Conservation (phyloP, 1,140 invertebrate genomes). For the Zophobas atratus region DNA sequence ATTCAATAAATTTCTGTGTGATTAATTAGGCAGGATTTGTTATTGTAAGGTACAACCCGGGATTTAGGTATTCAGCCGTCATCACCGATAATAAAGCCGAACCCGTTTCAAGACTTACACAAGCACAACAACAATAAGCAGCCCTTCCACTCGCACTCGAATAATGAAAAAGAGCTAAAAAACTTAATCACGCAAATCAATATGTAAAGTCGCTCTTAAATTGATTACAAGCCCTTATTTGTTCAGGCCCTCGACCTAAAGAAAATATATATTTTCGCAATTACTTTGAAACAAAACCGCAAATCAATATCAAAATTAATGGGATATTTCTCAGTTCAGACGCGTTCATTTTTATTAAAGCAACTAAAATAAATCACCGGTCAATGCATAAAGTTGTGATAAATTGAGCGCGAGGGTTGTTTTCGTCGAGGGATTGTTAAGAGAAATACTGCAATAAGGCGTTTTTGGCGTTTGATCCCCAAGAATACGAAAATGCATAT, state of each 20-base stretch:
- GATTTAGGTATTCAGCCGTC: slow-evolving; percentile 20
- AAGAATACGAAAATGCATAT: no score
- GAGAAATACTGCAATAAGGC: no score
- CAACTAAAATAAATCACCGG: no score
- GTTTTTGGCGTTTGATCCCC: no score
- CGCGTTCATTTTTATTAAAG: not conserved
- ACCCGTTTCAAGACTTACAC: not conserved
- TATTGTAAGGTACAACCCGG: slow-evolving; percentile 3
- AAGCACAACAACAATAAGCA: slow-evolving; percentile 1
- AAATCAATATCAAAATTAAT: slow-evolving; percentile 6
- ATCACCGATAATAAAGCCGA: slow-evolving; percentile 6
- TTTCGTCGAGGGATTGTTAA: no score
- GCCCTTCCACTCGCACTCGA: not conserved
- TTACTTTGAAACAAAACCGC: not conserved
- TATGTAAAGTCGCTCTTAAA: no score
- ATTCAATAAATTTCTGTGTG: no score
- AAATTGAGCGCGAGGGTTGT: no score
- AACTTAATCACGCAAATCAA: no score
- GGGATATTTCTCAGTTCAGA: slow-evolving; percentile 1
- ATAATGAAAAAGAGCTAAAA: no score
- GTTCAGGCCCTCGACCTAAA: not conserved
- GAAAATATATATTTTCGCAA: slow-evolving; percentile 1
- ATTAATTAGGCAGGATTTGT: slow-evolving; percentile 19
- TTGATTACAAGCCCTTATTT: not conserved
- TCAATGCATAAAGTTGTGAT: no score